Evolutionary conservation across 2,888 invertebrate genomes (phyloP).

Genomic region (Cryptocephalus moraei): DNA sequence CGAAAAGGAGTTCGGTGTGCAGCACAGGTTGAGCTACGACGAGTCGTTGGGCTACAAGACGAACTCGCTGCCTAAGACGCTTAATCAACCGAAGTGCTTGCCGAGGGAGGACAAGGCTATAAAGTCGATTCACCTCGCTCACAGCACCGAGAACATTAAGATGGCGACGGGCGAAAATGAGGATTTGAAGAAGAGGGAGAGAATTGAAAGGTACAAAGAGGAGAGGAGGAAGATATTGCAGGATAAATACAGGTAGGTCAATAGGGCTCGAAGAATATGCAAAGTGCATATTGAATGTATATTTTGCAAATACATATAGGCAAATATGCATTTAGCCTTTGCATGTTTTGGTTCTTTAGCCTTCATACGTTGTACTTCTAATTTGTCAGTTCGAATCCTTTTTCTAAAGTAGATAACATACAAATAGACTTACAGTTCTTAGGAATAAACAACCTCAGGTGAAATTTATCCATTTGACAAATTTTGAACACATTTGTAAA

Average conservation of each 20-base stretch:
- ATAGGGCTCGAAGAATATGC: no score
- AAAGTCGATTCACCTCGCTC: constrained; percentile 28
- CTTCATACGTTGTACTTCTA: no score
- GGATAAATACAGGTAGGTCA: constrained; percentile 58
- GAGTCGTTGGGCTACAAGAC: constrained; percentile 28
- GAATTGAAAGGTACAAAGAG: constrained; percentile 85
- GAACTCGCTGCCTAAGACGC: constrained; percentile 46
- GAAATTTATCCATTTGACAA: no score
- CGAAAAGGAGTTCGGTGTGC: constrained; percentile 51
- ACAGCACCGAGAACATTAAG: constrained; percentile 28
- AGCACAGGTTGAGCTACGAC: constrained; percentile 51
- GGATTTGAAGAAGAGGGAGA: constrained; percentile 54
- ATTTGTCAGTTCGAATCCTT: no score
- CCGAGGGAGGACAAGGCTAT: constrained; percentile 35
- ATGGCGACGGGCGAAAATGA: constrained; percentile 19
- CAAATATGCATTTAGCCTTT: no score
- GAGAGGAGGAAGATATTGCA: constrained; percentile 75
- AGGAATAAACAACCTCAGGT: no score
- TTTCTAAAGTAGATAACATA: no score
- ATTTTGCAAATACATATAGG: no score
- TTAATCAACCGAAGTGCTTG: constrained; percentile 47
- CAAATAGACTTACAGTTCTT: no score
- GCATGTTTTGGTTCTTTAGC: no score
- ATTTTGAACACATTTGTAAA: no score
- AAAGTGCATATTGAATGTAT: no score